Conservation (phyloP, 2,888 invertebrate genomes). For the Pterostichus niger region DNA sequence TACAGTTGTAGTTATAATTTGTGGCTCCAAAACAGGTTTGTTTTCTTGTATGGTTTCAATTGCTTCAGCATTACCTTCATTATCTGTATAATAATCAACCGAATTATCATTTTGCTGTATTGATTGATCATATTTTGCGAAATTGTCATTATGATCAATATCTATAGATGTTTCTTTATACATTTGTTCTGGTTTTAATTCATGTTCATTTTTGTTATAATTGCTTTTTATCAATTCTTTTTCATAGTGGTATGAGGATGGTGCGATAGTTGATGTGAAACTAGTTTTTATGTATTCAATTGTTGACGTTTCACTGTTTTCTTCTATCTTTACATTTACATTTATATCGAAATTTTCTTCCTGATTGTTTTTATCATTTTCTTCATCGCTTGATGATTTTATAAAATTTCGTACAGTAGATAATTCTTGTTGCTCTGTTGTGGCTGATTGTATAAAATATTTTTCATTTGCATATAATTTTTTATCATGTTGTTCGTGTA, state of each 20-base stretch:
- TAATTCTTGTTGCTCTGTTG: neutral
- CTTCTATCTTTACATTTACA: neutral
- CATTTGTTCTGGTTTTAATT: slow-evolving; percentile 24
- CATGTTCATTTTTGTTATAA: slow-evolving; percentile 11
- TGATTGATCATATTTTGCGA: neutral
- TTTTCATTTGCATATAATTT: neutral
- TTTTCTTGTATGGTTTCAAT: neutral
- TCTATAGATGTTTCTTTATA: neutral
- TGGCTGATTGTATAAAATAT: neutral
- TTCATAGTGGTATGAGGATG: slow-evolving; percentile 1
- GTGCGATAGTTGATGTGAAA: neutral
- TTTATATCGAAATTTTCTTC: slow-evolving; percentile 19
- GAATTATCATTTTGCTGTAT: neutral
- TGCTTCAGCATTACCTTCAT: slow-evolving; percentile 14
- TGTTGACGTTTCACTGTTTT: slow-evolving; percentile 1
- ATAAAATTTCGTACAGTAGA: neutral
- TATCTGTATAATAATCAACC: slow-evolving; percentile 13
- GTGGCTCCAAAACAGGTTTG: no score
- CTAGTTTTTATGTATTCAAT: neutral
- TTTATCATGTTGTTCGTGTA: neutral
- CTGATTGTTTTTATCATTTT: neutral
- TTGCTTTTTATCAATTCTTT: neutral
- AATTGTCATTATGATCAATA: neutral
- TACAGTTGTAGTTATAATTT: no score
- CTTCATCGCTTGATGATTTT: neutral